A percentile compares a stretch with the other conserved stretches of the same genome.
Conservation (phyloP, 2,888 invertebrate species). For the Agriopis aurantiaria region DNA sequence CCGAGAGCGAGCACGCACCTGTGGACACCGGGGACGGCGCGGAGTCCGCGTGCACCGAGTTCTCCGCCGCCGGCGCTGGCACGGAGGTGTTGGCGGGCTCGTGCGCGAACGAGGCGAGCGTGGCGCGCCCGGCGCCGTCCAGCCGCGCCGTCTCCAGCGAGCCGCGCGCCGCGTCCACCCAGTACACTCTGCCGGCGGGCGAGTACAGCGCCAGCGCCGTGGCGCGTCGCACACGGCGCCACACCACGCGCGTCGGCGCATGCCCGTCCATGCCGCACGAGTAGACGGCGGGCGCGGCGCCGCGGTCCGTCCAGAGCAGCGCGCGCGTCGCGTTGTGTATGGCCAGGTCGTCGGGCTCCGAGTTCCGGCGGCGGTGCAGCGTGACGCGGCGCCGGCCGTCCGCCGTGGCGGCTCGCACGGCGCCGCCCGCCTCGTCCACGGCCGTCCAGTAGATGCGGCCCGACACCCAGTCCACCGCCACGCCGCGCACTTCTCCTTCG, state of each 20-base stretch:
- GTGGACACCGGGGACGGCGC: not conserved
- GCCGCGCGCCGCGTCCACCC: conserved; percentile 93
- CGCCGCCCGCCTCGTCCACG: conserved; percentile 49
- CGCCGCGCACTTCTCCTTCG: conserved; percentile 89
- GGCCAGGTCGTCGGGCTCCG: conserved; percentile 90
- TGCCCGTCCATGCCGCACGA: conserved; percentile 89
- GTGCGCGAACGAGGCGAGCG: conserved; percentile 61
- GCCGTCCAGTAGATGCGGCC: conserved; percentile 90
- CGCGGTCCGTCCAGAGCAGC: conserved; percentile 91
- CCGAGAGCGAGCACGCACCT: not conserved
- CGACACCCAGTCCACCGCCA: conserved; percentile 91
- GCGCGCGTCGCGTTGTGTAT: conserved; percentile 87
- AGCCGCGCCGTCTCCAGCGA: conserved; percentile 89
- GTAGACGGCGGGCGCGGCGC: conserved; percentile 88
- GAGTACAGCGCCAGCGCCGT: conserved; percentile 92
- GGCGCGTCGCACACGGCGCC: conserved; percentile 89
- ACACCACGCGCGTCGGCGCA: conserved; percentile 82
- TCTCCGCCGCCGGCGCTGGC: conserved; percentile 34
- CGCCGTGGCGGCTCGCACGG: conserved; percentile 72
- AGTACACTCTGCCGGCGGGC: conserved; percentile 91
- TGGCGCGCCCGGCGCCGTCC: conserved; percentile 88
- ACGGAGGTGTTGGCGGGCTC: conserved; percentile 44
- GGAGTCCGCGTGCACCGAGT: conserved; percentile 5
- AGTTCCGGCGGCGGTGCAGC: conserved; percentile 78
- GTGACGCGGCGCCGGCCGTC: conserved; percentile 86